Evolutionary conservation across 2,797 vertebrate genomes (phyloP), one percentile per base, ranked within the genome.

Genomic region (Apogon hyalosoma): DNA sequence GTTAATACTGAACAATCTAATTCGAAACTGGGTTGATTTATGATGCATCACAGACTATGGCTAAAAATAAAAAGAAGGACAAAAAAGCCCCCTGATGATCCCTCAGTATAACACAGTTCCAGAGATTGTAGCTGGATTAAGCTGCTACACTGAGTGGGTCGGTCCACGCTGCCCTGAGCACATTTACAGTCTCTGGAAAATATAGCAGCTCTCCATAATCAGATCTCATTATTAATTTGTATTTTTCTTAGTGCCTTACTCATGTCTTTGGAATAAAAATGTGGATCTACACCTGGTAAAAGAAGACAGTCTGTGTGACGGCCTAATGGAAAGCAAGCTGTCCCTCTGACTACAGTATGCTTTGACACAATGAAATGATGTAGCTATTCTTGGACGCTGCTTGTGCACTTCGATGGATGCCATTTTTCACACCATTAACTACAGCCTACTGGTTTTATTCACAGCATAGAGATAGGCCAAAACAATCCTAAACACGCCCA

Each of bases 381-480:
- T 86, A 82, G 89, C 89, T 91, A 91, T 92, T 92, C 90, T 85
- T 73, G 59, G 85, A 83, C 80, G 79, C 84, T 80, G 75, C 84
- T 84, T 86, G 77, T 88, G 84, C 77, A 85, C 79, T 78, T 83
- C 78, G 78, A 85, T 80, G 73, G 85, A 75, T 84, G 87, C 80
- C 85, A 90, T 90, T 92, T 94, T 87, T 93, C 91, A 93, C 90
- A 89, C 87, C 87, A 92, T 95, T 93, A 93, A 90, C 82, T 89
- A 77, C 89, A 87, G 85, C 91, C 87, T 87, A 90, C 89, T 90
- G 87, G 84, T 90, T 94, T 94, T 90, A 93, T 92, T 92, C 92
- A 90, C 89, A 87, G 85, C 73, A 47, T 79, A 90, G 75, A 89
- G 85, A 92, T 82, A 75, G 72, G 77, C 86, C 87, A 83, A 91